Conservation (phyloP, 30 jellyfish, hydroid and myxozoan species). For the Aurelia coerulea region DNA sequence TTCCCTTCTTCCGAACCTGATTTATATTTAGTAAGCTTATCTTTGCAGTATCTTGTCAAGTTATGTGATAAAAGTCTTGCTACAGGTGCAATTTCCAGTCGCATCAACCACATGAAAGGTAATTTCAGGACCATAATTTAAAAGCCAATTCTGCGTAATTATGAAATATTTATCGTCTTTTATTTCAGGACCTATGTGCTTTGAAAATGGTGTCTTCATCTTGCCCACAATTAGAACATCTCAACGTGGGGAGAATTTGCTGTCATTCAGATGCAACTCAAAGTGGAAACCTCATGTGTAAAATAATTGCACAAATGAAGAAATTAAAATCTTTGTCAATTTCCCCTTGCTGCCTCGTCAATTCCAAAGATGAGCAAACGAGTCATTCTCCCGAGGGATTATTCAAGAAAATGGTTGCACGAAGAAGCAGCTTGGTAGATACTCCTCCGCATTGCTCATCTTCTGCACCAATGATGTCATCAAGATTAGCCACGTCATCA, state of each 20-base stretch:
- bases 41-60: too few species aligned
- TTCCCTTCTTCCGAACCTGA: too few species aligned
- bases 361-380: background rate
- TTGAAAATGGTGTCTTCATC: constrained; percentile 69
- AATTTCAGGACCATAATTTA: too few species aligned
- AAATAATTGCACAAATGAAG: constrained; percentile 48
- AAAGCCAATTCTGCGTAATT: too few species aligned
- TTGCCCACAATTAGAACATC: constrained; percentile 65
- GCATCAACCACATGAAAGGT: too few species aligned
- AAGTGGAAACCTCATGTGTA: constrained; percentile 47
- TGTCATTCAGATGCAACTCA: constrained; percentile 63
- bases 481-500: constrained; percentile 4
- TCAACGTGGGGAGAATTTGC: constrained; percentile 84
- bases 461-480: background rate
- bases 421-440: constrained; percentile 24
- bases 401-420: background rate
- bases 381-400: background rate
- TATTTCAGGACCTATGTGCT: constrained; percentile 86
- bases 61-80: too few species aligned
- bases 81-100: too few species aligned
- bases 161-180: background rate
- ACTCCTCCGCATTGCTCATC: background rate
- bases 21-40: too few species aligned
- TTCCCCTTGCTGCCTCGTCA: constrained; percentile 87
- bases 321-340: constrained; percentile 67